Conservation (phyloP, 2,113 vertebrate genomes). For the Casuarius casuarius region DNA sequence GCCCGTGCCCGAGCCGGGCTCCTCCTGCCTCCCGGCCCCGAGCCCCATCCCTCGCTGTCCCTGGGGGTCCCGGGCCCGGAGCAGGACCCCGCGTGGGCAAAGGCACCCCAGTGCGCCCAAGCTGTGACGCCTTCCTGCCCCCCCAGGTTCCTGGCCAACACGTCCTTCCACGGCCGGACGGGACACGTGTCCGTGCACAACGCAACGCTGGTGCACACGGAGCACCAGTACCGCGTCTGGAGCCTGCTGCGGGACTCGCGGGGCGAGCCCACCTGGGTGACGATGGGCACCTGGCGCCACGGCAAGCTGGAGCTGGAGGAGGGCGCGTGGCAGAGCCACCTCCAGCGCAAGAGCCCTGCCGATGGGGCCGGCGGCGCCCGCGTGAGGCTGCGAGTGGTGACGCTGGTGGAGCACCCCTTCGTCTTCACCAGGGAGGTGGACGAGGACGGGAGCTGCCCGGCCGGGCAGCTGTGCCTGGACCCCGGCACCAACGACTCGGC, state of each 20-base stretch:
- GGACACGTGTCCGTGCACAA: constrained; percentile 76
- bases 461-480: constrained; percentile 89
- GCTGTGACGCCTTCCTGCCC: neutral
- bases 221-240: constrained; percentile 85
- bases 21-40: accelerated
- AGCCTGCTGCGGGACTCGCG: constrained; percentile 80
- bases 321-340: constrained; percentile 64
- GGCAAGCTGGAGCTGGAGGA: constrained; percentile 83
- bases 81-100: neutral
- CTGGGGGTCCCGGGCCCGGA: neutral
- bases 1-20: accelerated
- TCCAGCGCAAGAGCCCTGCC: neutral
- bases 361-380: constrained; percentile 15
- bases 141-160: constrained; percentile 87
- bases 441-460: constrained; percentile 86
- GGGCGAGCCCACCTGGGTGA: constrained; percentile 90
- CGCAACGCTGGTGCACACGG: constrained; percentile 70
- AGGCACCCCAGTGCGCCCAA: too few relatives aligned
- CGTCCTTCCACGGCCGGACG: constrained; percentile 83
- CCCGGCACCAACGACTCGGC: constrained; percentile 83
- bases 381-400: constrained; percentile 85
- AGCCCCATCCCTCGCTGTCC: accelerated
- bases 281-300: constrained; percentile 83
- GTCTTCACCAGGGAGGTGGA: constrained; percentile 91
- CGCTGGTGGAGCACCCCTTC: constrained; percentile 90